phyloP scores from a whole-genome alignment of 2,888 invertebrate genomes.

The Emesis castigata region DNA sequence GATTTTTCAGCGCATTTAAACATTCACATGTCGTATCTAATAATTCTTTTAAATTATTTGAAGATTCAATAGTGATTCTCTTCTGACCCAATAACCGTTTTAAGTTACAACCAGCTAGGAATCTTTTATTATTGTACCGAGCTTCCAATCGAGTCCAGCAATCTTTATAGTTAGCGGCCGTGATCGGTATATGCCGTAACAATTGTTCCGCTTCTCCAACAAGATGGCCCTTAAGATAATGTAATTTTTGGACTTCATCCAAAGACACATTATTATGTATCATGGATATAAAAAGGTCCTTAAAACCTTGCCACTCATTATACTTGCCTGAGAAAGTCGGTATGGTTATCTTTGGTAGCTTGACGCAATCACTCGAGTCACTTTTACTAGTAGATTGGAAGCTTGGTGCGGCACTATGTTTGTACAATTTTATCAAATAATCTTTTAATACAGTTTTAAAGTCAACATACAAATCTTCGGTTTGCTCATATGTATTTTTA shows the following conservation, averaged over 20 bases:
- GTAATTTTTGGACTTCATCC: slow-evolving; percentile 58
- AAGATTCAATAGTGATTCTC: slow-evolving; percentile 35
- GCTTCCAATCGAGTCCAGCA: slow-evolving; percentile 51
- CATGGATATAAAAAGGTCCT: slow-evolving; percentile 45
- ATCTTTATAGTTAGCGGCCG: slow-evolving; percentile 44
- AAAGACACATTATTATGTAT: slow-evolving; percentile 35
- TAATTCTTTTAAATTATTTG: slow-evolving; percentile 45
- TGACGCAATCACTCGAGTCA: slow-evolving; percentile 1
- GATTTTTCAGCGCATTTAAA: slow-evolving; percentile 39
- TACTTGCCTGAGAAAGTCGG: slow-evolving; percentile 58
- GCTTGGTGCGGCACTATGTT: neutral
- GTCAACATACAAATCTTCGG: slow-evolving; percentile 17
- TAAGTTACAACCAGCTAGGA: slow-evolving; percentile 45
- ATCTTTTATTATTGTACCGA: slow-evolving; percentile 61
- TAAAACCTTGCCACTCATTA: slow-evolving; percentile 55
- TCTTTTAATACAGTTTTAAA: slow-evolving; percentile 23
- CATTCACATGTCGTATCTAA: slow-evolving; percentile 58
- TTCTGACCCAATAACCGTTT: slow-evolving; percentile 42
- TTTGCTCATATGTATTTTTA: slow-evolving; percentile 10
- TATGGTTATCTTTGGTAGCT: slow-evolving; percentile 14
- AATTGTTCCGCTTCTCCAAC: slow-evolving; percentile 62
- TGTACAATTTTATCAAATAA: neutral
- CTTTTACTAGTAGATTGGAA: neutral
- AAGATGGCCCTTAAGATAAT: slow-evolving; percentile 50
- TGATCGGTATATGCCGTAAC: slow-evolving; percentile 44